These are phyloP conservation scores for Caenorhabditis drosophilae DNA, from an alignment of 2,888 invertebrate genomes.

Conservation along the genomic window DNA sequence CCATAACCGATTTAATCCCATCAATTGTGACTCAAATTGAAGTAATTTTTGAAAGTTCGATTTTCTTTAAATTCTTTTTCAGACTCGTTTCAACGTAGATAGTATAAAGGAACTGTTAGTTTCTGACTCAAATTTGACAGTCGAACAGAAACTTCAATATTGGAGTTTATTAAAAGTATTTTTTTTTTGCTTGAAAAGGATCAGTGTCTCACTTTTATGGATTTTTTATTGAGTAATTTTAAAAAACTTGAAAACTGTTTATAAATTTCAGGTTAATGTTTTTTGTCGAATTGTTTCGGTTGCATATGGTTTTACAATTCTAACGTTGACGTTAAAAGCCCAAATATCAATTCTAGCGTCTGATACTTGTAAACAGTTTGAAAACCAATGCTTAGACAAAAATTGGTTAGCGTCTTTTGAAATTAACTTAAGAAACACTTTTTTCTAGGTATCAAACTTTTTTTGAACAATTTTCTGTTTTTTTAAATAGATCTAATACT, in stretches of 20 bases:
- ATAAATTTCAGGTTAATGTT: conserved; percentile 16
- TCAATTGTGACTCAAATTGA: conserved; percentile 39
- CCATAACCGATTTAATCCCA: conserved; percentile 49
- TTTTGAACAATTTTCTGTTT: too few species aligned
- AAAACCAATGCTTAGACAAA: too few species aligned
- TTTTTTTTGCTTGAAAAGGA: not conserved
- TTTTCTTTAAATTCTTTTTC: too few species aligned
- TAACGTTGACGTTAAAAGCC: conserved; percentile 54
- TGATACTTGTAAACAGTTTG: conserved; percentile 49
- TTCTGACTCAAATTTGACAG: conserved; percentile 23
- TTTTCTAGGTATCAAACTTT: too few species aligned
- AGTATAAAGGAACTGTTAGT: too few species aligned
- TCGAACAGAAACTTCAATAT: conserved; percentile 39
- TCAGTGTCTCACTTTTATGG: conserved; percentile 1
- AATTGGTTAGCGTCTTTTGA: too few species aligned
- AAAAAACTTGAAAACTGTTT: not conserved
- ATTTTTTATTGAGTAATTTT: not conserved
- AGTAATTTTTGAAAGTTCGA: conserved; percentile 9
- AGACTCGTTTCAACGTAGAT: conserved; percentile 49
- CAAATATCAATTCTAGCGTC: conserved; percentile 59
- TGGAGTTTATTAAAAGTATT: conserved; percentile 52
- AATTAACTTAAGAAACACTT: too few species aligned
- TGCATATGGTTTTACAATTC: conserved; percentile 48
- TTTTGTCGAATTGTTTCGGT: conserved; percentile 45
- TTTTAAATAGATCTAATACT: too few species aligned